Evolutionary conservation across 1,140 invertebrate genomes (phyloP).

Genomic region (Monomorium pharaonis): DNA sequence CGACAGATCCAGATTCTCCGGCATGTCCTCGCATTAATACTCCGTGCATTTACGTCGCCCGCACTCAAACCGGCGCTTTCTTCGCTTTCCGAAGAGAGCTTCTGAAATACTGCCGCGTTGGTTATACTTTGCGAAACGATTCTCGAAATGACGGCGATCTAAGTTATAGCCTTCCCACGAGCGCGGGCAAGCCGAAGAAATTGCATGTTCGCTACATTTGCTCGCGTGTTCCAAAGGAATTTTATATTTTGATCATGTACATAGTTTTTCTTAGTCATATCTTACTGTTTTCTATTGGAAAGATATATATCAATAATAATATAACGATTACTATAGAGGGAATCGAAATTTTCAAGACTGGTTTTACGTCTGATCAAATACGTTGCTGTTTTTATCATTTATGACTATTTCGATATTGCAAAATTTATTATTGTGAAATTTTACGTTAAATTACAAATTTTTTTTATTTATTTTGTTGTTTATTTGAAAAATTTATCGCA

Average conservation of each 20-base stretch:
- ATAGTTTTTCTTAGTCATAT: background rate
- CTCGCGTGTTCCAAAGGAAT: background rate
- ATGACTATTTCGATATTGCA: background rate
- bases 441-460: background rate
- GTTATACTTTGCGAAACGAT: slow-evolving; percentile 33
- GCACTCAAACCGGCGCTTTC: slow-evolving; percentile 2
- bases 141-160: slow-evolving; percentile 17
- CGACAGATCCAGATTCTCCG: slow-evolving; percentile 40
- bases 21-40: slow-evolving; percentile 36
- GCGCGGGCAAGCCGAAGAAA: background rate
- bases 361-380: background rate
- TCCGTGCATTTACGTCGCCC: slow-evolving; percentile 18
- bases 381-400: background rate
- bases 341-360: background rate
- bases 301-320: background rate
- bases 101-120: slow-evolving; percentile 22
- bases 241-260: slow-evolving; percentile 18
- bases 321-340: background rate
- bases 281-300: background rate
- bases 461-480: background rate
- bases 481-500: background rate
- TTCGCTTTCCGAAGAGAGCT: slow-evolving; percentile 20
- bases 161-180: slow-evolving; percentile 1
- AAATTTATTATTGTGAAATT: background rate
- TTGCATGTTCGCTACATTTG: background rate